phyloP scores from a whole-genome alignment of 2,797 vertebrate species.

The Caiman crocodilus region DNA sequence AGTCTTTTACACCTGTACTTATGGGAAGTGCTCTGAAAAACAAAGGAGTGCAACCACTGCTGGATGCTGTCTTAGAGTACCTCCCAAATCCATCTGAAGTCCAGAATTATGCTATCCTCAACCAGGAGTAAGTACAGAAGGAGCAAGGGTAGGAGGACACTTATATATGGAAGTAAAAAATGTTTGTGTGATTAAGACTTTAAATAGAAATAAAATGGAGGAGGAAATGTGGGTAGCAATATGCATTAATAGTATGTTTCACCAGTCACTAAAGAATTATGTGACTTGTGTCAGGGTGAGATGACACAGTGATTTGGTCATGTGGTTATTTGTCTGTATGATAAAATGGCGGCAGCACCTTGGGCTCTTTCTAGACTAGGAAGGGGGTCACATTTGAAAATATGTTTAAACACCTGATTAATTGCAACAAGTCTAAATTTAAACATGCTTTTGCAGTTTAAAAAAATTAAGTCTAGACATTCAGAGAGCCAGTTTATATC shows the following conservation, averaged over 20 bases:
- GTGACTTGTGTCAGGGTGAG: neutral
- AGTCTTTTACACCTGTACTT: constrained; percentile 91
- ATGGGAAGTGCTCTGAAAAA: constrained; percentile 97
- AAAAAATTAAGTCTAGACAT: neutral
- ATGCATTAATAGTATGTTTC: fast-evolving
- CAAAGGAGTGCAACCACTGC: constrained; percentile 94
- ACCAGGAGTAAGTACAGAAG: constrained; percentile 86
- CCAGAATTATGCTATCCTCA: constrained; percentile 91
- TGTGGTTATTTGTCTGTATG: neutral
- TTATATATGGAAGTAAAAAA: fast-evolving
- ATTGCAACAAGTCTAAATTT: fast-evolving
- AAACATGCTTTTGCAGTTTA: neutral
- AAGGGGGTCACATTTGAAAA: neutral
- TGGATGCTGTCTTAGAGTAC: constrained; percentile 92
- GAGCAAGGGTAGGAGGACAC: neutral
- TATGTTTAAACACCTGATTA: neutral
- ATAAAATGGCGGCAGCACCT: neutral
- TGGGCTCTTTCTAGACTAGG: neutral
- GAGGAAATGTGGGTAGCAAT: neutral
- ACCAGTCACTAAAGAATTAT: neutral
- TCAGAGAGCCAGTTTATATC: neutral
- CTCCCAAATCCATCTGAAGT: constrained; percentile 94
- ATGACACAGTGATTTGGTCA: neutral
- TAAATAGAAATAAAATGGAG: neutral
- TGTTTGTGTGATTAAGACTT: neutral